These are phyloP conservation scores for Zoroaster sp. DNA, from an alignment of 53 echinoderm and acorn worm genomes.

Conservation along the genomic window DNA sequence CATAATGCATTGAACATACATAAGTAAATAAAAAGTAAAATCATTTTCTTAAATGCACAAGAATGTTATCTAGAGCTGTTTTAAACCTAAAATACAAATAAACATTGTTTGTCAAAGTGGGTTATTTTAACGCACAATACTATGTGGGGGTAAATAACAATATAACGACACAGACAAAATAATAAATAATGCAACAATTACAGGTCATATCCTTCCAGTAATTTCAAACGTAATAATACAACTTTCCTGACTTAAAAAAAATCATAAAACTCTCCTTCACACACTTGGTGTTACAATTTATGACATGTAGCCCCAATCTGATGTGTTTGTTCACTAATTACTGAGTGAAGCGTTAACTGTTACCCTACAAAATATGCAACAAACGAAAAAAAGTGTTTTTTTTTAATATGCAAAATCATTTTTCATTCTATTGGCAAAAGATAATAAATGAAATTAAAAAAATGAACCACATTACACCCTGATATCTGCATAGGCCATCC, in stretches of 20 bases:
- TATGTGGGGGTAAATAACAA: not conserved
- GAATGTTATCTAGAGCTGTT: not conserved
- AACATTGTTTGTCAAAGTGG: not conserved
- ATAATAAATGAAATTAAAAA: no score
- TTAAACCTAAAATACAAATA: not conserved
- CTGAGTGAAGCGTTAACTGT: no score
- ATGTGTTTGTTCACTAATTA: no score
- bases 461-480: no score
- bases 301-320: no score
- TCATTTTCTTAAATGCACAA: not conserved
- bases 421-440: no score
- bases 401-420: no score
- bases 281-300: no score
- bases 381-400: no score
- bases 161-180: constrained; percentile 11
- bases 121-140: not conserved
- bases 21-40: not conserved
- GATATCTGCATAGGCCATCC: no score
- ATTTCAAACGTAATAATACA: not conserved
- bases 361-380: no score
- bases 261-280: not conserved
- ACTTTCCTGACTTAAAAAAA: not conserved
- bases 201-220: not conserved
- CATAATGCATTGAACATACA: constrained; percentile 52
- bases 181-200: not conserved